Base-by-base conservation (phyloP, 1,140 invertebrate species). In the Aphelinus atriplicis region DNA sequence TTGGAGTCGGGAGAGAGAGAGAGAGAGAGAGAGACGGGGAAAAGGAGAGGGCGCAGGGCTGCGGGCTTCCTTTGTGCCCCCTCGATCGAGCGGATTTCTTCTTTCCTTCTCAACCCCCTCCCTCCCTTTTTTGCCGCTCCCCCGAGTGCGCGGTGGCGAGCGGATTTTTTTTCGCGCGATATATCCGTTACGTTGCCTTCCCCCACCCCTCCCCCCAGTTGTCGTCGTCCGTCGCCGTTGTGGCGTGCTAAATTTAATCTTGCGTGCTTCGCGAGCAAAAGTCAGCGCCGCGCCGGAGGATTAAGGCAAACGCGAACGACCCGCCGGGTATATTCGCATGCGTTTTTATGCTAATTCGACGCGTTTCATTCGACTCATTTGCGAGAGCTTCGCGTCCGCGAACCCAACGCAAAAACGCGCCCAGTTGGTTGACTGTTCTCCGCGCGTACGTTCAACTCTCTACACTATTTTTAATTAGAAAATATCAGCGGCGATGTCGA, bases 191-290 rank as follows among this genome's bases (percentile, higher is more conserved):
- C 73, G 50, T 42, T 26, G 63, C 26, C 26, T 26, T 26, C 26
- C 26, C 26, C 26, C 26, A 26, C 26, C 26, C 26, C 26, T 26
- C 26, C 26, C 26, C 26, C 26, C 26, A 26, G 26, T 26, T 26
- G 26, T 26, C 26, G 26, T 26, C 26, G 26, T 26, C 42, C 51
- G 53, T 42, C 67, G 7, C 42, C 51, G 61, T 57, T 46, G 43
- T 57, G 61, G 68, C 48, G 76, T 55, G 60, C 53, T 62, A 62
- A 64, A 77, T 64, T 69, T 45, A 70, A 68, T 73, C 72, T 73
- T 46, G 72, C 72, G 65, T 63, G 72, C 56, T 61, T 26, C 26
- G 26, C 26, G 4, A 9, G 51, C 51, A 9, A 53, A 53, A 53
- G 51, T 53, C 51, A 9, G 9, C 51, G 51, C 51, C 51, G 51